Evolutionary conservation across 2,888 invertebrate species (phyloP).

Genomic region (Incurvaria masculella): DNA sequence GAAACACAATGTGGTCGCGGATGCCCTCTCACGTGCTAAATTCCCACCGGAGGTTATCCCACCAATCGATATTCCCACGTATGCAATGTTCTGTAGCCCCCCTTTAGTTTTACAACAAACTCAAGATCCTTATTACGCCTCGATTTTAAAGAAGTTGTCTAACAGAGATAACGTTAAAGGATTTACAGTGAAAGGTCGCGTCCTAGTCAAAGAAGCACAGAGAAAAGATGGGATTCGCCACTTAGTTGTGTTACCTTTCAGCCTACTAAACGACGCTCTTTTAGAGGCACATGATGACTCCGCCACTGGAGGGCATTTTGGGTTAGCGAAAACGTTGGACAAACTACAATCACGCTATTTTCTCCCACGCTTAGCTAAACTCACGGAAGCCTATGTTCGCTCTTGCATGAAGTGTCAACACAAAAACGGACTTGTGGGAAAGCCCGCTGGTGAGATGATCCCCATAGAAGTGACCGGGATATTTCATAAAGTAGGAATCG

Average conservation of each 20-base stretch:
- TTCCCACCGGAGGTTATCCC: no score
- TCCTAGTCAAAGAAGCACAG: background rate
- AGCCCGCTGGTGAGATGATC: background rate
- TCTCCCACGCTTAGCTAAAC: background rate
- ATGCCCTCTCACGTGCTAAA: background rate
- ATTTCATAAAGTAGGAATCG: background rate
- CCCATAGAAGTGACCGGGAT: background rate
- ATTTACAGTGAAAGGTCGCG: background rate
- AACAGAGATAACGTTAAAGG: no score
- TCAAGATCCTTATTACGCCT: background rate
- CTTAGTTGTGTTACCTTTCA: background rate
- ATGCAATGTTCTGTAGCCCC: no score
- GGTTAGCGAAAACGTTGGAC: background rate
- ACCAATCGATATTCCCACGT: background rate
- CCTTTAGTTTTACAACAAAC: no score
- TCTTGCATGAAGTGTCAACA: background rate
- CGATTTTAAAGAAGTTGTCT: background rate
- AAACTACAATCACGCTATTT: background rate
- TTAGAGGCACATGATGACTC: background rate
- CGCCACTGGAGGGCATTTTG: background rate
- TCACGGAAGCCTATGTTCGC: background rate
- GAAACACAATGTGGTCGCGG: background rate
- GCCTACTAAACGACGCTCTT: background rate
- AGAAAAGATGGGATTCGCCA: no score
- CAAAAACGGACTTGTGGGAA: background rate